phyloP scores from a whole-genome alignment of 2,113 vertebrate genomes.

The Chionodraco myersi region DNA sequence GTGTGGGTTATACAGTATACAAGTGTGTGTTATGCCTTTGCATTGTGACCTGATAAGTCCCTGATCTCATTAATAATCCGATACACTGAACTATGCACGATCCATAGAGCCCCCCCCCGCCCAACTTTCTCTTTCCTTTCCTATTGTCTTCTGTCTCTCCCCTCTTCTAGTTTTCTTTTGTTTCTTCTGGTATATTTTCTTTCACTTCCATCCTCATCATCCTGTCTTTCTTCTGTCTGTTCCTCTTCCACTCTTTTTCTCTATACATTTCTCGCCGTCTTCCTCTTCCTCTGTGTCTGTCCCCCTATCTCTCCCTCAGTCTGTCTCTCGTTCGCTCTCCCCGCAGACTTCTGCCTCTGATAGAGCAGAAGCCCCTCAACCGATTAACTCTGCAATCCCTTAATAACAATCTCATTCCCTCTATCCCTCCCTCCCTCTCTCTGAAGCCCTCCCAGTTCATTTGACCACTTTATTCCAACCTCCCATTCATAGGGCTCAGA shows the following conservation, averaged over 20 bases:
- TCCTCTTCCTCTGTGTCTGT: constrained; percentile 17
- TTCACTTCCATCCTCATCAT: constrained; percentile 54
- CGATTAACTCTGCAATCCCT: constrained; percentile 86
- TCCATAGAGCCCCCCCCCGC: constrained; percentile 36
- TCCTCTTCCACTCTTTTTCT: constrained; percentile 10
- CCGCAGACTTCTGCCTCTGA: constrained; percentile 71
- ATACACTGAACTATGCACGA: constrained; percentile 65
- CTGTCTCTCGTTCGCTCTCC: constrained; percentile 64
- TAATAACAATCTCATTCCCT: constrained; percentile 84
- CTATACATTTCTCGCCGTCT: constrained; percentile 9
- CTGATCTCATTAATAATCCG: constrained; percentile 83
- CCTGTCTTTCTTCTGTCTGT: constrained; percentile 26
- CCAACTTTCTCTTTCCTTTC: constrained; percentile 23
- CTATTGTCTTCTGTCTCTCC: constrained; percentile 50
- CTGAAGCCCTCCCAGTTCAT: constrained; percentile 80
- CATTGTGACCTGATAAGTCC: constrained; percentile 60
- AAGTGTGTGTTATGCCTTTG: constrained; percentile 28
- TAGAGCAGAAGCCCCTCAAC: constrained; percentile 76
- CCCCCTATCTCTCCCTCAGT: constrained; percentile 51
- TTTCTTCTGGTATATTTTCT: constrained; percentile 55
- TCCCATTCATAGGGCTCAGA: constrained; percentile 80
- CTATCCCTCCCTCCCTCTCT: constrained; percentile 70
- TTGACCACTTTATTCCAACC: constrained; percentile 86
- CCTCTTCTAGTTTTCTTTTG: constrained; percentile 53
- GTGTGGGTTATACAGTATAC: constrained; percentile 2